Base-by-base conservation (phyloP, 2,888 invertebrate species). In the Automeris io region DNA sequence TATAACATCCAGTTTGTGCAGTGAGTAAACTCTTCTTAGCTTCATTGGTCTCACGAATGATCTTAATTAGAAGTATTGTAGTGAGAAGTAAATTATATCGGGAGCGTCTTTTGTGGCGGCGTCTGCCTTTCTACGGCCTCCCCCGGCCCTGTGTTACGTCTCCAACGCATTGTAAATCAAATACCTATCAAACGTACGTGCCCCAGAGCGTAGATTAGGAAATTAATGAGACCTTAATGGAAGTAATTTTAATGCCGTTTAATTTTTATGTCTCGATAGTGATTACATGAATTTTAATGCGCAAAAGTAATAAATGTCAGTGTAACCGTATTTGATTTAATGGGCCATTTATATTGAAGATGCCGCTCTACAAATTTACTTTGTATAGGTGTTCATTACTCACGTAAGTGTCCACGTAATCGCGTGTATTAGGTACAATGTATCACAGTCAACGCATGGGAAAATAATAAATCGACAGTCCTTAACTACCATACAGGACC, bases 51-150 rank as follows among this genome's bases (percentile, higher is more conserved):
- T 69, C 75, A 77, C 77, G 80, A 76, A 76, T 79, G 79, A 81
- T 81, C 85, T 82, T 83, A 83, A 83, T 85, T 82, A 85, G 81
- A 82, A 79, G 78, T 73, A 82, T 83, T 83, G 82, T 85, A 61
- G 65, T 46, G 61, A 63, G 66, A 67, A 57, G 72, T 80, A 80
- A 81, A 76, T 78, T 77, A 82, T 75, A 64, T 52, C 58, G 54
- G 61, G 61, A 55, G 67, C 57, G 45, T 61, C 71, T 67, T 70
- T 71, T 67, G 69, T 66, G 56, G 26, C 38, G 42, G 42, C 45
- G 33, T 29, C 29, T 36, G 24, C 16, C 25, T 32, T 36, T 35
- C 24, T 19, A 36, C 25, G 9, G 13, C 18, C 16, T 40, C 43
- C 44, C 42, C 36, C 21, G 23, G 11, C 26, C 13, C 19, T 21